Base-by-base conservation (phyloP, 1,140 invertebrate genomes). In the Drosophila quadrilineata region DNA sequence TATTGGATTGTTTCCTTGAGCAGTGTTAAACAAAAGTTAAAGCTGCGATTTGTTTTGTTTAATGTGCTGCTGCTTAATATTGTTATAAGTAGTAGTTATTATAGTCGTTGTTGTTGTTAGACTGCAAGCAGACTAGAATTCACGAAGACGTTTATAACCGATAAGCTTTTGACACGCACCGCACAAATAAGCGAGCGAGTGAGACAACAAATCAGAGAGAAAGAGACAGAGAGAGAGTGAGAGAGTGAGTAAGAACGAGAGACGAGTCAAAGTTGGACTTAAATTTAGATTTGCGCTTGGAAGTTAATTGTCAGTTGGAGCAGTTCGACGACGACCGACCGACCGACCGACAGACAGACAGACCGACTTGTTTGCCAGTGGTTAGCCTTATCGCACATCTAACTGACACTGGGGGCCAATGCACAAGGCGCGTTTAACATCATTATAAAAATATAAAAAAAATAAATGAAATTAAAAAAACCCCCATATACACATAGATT, bases 301-400 rank as follows among this genome's bases (percentile, higher is more conserved):
- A n/a, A n/a, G n/a, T n/a, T n/a, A n/a, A n/a, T n/a, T n/a, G n/a
- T n/a, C n/a, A 16, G 19, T 35, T 31, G 21, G 43, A 24, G 19
- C 40, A 33, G 22, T n/a, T 38, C 28, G 26, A 26, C 24, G 46
- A 19, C 50, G 58, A 63, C 58, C 53, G 58, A 41, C 54, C 53
- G 53, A 31, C 28, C 26, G 58, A 63, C 58, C 53, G 58, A 41
- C 54, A 48, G 53, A 31, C 28, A n/a, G n/a, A n/a, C 26, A 26
- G 53, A 16, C 24, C n/a, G 50, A 71, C 57, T 59, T 28, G 48
- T 57, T 72, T 43, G 57, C 43, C 48, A 76, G 50, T 58, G 60
- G 76, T 82, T 84, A 48, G 77, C 77, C 77, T 82, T 82, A 82
- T 82, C 77, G 69, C 33, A 38, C 36, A 21, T 38, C 43, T 28